Evolutionary conservation across 2,888 invertebrate species (phyloP), one percentile per base, ranked within the genome.

Genomic region (Hypolimnas misippus): DNA sequence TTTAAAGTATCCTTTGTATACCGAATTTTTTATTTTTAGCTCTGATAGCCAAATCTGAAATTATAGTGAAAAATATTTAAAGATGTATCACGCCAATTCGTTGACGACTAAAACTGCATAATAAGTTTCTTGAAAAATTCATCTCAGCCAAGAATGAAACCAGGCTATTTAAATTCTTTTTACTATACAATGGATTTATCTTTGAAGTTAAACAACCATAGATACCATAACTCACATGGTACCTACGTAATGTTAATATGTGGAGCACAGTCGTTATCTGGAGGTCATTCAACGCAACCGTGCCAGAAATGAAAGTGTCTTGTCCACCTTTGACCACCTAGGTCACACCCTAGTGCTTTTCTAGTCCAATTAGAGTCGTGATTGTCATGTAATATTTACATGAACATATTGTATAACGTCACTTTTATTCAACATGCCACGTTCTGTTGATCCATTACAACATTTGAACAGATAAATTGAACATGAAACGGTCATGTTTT

Each of bases 251-350:
- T 17, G 42, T 40, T 54, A 31, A 50, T 58, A 63, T 59, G 42
- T 62, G 52, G 52, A 35, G 58, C 57, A 59, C 61, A 57, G 68
- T 64, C 42, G 46, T 62, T 63, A 62, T 59, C 64, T 67, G 70
- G 73, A 83, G 81, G 79, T 81, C 76, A 71, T 65, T 70, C 53
- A 69, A 57, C 60, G 64, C 72, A 70, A 73, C 72, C 73, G 77
- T 79, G 77, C 78, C 76, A 78, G 74, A 76, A 88, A 89, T 83
- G 86, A 89, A 87, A 79, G 88, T 82, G 76, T 78, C 78, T 77
- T 67, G 79, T 74, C 76, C 73, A 87, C 87, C 87, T 88, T 82
- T 89, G 89, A 87, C 84, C 84, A 77, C 68, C 79, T 83, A 84
- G 82, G 83, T 82, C 76, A 82, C 72, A 79, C 75, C 70, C 75